Conservation (phyloP, 2,888 invertebrate genomes). For the Caenorhabditis zanzibari region DNA sequence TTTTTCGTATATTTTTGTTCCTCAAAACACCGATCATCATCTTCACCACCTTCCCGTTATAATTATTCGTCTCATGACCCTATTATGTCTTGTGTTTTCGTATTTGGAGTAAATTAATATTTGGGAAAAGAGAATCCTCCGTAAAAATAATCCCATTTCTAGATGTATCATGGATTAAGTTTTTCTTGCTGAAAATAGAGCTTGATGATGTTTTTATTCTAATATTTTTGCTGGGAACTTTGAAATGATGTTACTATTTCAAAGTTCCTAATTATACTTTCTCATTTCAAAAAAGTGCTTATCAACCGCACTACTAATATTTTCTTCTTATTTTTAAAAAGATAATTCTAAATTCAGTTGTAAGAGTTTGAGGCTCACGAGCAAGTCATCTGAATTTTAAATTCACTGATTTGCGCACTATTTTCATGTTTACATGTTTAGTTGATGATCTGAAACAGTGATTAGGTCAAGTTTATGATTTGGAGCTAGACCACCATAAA, state of each 20-base stretch:
- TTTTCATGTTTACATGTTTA: background rate
- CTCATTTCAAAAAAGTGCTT: too few species aligned
- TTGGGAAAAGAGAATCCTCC: background rate
- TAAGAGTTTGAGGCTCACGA: slow-evolving; percentile 22
- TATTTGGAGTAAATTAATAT: background rate
- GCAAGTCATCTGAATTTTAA: background rate
- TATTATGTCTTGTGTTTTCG: slow-evolving; percentile 16
- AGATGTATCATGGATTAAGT: slow-evolving; percentile 5
- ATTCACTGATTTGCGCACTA: background rate
- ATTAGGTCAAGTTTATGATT: background rate
- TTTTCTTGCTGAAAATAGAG: too few species aligned
- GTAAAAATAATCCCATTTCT: slow-evolving; percentile 9
- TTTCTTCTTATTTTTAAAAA: background rate
- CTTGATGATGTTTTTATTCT: background rate
- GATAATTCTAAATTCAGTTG: background rate
- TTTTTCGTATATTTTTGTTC: background rate
- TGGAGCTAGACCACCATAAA: too few species aligned
- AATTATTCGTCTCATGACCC: slow-evolving; percentile 12
- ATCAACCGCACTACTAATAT: too few species aligned
- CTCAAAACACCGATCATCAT: slow-evolving; percentile 16
- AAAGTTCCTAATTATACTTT: background rate
- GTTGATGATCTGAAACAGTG: background rate
- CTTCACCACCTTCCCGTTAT: slow-evolving; percentile 9
- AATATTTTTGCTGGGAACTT: background rate
- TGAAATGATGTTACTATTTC: background rate